Percentiles rank a stretch among this genome's conserved stretches.
phyloP scores from a whole-genome alignment of 2,888 invertebrate species.

The Digitonthophagus gazella region DNA sequence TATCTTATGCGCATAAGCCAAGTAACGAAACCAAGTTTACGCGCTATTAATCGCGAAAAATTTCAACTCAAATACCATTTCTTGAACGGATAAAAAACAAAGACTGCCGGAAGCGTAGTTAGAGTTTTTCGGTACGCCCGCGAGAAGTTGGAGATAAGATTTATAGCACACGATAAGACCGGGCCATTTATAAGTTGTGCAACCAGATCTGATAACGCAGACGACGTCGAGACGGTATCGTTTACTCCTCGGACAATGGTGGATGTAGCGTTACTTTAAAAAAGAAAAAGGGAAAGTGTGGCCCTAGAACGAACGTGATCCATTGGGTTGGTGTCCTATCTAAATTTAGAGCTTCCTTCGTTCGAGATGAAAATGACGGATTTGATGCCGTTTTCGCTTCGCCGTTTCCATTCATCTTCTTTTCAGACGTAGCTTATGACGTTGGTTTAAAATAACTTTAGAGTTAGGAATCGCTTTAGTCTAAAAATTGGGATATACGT shows the following conservation, averaged over 20 bases:
- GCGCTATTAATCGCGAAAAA: neutral
- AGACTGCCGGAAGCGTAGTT: neutral
- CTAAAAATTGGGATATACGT: too few species aligned
- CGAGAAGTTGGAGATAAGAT: neutral
- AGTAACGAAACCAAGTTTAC: neutral
- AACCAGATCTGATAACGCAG: neutral
- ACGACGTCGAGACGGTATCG: neutral
- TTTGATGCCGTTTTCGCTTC: neutral
- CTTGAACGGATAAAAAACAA: neutral
- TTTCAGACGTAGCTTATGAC: neutral
- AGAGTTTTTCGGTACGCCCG: neutral
- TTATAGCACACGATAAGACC: neutral
- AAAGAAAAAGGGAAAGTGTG: neutral
- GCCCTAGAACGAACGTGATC: too few species aligned
- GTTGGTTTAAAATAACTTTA: too few species aligned
- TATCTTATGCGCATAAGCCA: neutral
- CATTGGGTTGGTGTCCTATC: too few species aligned
- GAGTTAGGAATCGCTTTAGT: too few species aligned
- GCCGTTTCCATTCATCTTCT: neutral
- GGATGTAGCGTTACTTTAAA: neutral
- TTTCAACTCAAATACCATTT: neutral
- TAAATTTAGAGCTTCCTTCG: neutral
- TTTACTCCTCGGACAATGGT: neutral
- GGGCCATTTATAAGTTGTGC: neutral
- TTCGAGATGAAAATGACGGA: neutral